phyloP scores from a whole-genome alignment of 2,888 invertebrate species.

The Limenitis camilla region DNA sequence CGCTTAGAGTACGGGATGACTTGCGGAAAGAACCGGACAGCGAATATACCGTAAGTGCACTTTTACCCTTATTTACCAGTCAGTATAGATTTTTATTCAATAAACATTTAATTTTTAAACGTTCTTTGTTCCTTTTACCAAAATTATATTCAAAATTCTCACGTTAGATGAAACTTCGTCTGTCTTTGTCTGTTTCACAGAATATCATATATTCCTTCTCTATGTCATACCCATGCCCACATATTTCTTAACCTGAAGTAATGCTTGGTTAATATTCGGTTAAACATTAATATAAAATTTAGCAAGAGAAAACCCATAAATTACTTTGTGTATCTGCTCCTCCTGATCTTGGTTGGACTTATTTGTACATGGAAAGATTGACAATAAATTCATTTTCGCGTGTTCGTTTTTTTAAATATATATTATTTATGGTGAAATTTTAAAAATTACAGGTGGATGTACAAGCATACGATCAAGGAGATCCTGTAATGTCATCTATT shows the following conservation, averaged over 20 bases:
- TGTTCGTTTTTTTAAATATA: background rate
- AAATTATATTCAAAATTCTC: too few relatives aligned
- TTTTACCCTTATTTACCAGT: background rate
- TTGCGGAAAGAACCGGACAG: slow-evolving; percentile 88
- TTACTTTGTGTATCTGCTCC: too few relatives aligned
- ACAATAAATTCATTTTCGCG: background rate
- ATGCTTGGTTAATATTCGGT: too few relatives aligned
- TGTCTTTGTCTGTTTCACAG: too few relatives aligned
- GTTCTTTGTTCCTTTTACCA: too few relatives aligned
- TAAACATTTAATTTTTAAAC: background rate
- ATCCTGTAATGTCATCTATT: slow-evolving; percentile 87
- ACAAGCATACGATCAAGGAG: slow-evolving; percentile 89
- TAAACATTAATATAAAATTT: too few relatives aligned
- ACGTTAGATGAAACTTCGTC: too few relatives aligned
- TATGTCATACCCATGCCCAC: too few relatives aligned
- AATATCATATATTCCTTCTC: too few relatives aligned
- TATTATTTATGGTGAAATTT: background rate
- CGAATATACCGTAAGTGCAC: slow-evolving; percentile 83
- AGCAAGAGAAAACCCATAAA: too few relatives aligned
- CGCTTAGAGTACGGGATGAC: slow-evolving; percentile 86
- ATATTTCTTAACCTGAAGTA: too few relatives aligned
- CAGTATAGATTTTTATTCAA: background rate
- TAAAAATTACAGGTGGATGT: slow-evolving; percentile 79
- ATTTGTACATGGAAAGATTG: background rate
- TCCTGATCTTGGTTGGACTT: too few relatives aligned